Evolutionary conservation across 1,140 invertebrate genomes (phyloP).

Genomic region (Phortica variegata): DNA sequence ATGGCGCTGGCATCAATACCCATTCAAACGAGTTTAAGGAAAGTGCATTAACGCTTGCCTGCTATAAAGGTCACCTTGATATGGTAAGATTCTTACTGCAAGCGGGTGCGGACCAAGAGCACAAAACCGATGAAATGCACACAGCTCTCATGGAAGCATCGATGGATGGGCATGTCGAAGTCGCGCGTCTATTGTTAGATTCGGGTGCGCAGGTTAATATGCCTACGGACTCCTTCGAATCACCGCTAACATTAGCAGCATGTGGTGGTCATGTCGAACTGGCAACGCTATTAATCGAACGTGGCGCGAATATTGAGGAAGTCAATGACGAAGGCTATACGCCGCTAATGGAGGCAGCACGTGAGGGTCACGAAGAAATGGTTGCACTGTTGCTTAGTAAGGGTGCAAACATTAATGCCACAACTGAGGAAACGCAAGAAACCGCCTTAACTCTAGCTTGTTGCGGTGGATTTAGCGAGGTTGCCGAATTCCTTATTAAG

Average conservation of each 20-base stretch:
- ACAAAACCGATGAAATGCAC: conserved; percentile 99
- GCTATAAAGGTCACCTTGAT: conserved; percentile 96
- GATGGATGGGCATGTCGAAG: conserved; percentile 99
- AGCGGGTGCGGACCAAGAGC: conserved; percentile 92
- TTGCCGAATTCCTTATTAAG: conserved; percentile 95
- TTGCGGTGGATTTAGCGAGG: conserved; percentile 95
- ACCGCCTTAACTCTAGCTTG: conserved; percentile 95
- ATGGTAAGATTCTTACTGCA: conserved; percentile 96
- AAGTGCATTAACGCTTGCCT: conserved; percentile 91
- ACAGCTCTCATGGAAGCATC: conserved; percentile 99
- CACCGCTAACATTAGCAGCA: conserved; percentile 94
- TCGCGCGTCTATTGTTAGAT: conserved; percentile 87
- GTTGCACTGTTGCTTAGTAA: conserved; percentile 90
- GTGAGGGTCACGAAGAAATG: conserved; percentile 99
- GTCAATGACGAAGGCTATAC: conserved; percentile 99
- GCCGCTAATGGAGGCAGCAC: conserved; percentile 96
- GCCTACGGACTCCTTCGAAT: conserved; percentile 99
- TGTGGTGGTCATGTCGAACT: conserved; percentile 98
- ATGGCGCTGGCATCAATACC: conserved; percentile 96
- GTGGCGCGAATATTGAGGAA: conserved; percentile 98
- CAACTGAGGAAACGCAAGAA: conserved; percentile 98
- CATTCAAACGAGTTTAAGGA: conserved; percentile 99
- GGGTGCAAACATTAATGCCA: conserved; percentile 95
- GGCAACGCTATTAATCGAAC: conserved; percentile 90
- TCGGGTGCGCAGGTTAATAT: conserved; percentile 99